phyloP scores from a whole-genome alignment of 2,797 vertebrate species.

The Siniperca undulata region DNA sequence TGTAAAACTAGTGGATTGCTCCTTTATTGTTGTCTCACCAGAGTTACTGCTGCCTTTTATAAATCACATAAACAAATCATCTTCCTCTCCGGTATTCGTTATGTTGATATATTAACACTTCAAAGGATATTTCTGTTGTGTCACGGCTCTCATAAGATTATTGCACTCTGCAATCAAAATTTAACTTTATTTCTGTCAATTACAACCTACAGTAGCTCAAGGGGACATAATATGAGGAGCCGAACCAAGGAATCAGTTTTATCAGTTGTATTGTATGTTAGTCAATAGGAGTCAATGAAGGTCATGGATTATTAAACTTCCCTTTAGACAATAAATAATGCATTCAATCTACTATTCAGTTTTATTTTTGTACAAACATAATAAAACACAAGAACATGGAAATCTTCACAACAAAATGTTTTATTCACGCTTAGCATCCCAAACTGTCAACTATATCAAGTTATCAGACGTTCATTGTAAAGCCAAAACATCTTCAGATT shows the following conservation, averaged over 20 bases:
- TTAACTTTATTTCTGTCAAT: conserved; percentile 27
- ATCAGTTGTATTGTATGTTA: conserved; percentile 10
- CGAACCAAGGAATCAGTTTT: background rate
- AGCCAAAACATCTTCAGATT: background rate
- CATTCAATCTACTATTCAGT: conserved; percentile 2
- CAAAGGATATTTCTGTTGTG: background rate
- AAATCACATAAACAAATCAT: background rate
- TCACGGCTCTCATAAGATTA: conserved; percentile 5
- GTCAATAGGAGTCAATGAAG: conserved; percentile 4
- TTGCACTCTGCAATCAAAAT: background rate
- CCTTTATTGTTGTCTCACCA: background rate
- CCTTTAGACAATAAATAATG: background rate
- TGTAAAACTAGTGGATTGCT: background rate
- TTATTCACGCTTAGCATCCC: background rate
- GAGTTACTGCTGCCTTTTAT: background rate
- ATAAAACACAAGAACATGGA: conserved; percentile 11
- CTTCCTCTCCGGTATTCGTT: background rate
- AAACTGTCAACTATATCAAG: conserved; percentile 1
- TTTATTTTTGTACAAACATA: background rate
- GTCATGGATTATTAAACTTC: conserved; percentile 38
- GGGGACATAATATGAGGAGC: conserved; percentile 1
- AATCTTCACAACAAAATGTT: conserved; percentile 18
- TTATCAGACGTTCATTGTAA: background rate
- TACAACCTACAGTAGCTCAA: conserved; percentile 4
- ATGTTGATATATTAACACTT: background rate